A percentile compares a stretch with the other conserved stretches of the same genome.
Evolutionary conservation across 2,888 invertebrate species (phyloP).

Genomic region (Drosophila kanekoi): DNA sequence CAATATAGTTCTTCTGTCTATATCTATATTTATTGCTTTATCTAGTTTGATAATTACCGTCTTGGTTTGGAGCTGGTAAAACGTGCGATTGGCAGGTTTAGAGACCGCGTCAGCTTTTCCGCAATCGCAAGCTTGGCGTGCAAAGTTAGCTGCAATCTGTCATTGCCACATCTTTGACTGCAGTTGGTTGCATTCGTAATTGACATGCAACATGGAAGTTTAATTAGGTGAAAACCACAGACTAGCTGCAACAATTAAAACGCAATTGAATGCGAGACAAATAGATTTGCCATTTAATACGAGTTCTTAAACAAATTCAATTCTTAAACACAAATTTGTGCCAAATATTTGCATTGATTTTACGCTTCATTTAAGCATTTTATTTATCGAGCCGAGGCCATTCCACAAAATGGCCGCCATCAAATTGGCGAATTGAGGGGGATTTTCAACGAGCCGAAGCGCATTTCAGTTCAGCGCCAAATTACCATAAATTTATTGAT

Average conservation of each 20-base stretch:
- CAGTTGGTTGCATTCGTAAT: not conserved
- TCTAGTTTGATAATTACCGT: conserved; percentile 63
- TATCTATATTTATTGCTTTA: conserved; percentile 40
- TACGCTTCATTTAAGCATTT: conserved; percentile 28
- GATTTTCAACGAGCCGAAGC: conserved; percentile 46
- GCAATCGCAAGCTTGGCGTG: not conserved
- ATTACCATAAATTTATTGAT: conserved; percentile 57
- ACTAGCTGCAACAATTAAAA: conserved; percentile 9
- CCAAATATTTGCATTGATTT: conserved; percentile 42
- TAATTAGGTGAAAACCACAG: conserved; percentile 3
- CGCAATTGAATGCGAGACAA: conserved; percentile 1
- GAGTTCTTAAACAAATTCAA: not conserved
- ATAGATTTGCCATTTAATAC: conserved; percentile 7
- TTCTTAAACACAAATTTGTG: not conserved
- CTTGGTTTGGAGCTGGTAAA: too few species aligned
- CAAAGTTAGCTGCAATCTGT: not conserved
- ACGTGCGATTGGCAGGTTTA: not conserved
- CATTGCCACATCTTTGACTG: not conserved
- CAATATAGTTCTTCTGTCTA: not conserved
- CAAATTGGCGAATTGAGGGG: not conserved
- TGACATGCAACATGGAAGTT: not conserved
- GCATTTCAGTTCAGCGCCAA: conserved; percentile 25
- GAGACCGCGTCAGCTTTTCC: not conserved
- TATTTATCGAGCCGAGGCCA: conserved; percentile 13
- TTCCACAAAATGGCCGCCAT: not conserved